A percentile compares a stretch with the other conserved stretches of the same genome.
These are phyloP conservation scores for Pangasius sanitwongsei DNA, from an alignment of 2,797 vertebrate genomes.

Conservation along the genomic window DNA sequence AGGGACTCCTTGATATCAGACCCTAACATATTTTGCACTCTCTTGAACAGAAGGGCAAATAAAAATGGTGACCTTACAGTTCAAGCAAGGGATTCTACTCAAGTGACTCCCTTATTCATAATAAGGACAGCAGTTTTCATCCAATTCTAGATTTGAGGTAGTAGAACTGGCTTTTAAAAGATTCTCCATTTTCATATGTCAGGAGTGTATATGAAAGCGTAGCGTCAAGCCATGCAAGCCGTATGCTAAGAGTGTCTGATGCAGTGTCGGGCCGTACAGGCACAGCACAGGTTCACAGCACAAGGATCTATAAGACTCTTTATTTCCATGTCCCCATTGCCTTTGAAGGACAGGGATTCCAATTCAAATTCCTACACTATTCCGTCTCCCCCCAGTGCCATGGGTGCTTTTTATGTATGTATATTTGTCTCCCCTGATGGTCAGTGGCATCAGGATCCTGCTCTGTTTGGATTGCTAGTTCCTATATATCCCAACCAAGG, in stretches of 20 bases:
- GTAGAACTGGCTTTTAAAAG: neutral
- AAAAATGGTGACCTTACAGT: neutral
- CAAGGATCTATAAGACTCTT: neutral
- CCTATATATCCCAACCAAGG: neutral
- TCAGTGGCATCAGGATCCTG: neutral
- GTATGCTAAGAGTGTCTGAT: neutral
- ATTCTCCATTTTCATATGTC: neutral
- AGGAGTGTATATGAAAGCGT: neutral
- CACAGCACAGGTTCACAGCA: neutral
- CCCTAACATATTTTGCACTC: neutral
- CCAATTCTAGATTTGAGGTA: neutral
- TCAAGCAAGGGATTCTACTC: neutral
- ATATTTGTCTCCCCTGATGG: neutral
- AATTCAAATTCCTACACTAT: neutral
- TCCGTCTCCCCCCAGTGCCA: neutral
- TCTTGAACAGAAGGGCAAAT: neutral
- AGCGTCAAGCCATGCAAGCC: neutral
- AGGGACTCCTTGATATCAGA: neutral
- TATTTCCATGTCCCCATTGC: neutral
- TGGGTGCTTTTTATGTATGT: neutral
- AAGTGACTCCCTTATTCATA: neutral
- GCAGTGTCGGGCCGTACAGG: neutral
- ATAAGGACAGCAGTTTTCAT: neutral
- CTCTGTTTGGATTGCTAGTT: neutral
- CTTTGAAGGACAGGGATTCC: neutral